Evolutionary conservation across 2,113 vertebrate species (phyloP).

Genomic region (Chinchilla lanigera): DNA sequence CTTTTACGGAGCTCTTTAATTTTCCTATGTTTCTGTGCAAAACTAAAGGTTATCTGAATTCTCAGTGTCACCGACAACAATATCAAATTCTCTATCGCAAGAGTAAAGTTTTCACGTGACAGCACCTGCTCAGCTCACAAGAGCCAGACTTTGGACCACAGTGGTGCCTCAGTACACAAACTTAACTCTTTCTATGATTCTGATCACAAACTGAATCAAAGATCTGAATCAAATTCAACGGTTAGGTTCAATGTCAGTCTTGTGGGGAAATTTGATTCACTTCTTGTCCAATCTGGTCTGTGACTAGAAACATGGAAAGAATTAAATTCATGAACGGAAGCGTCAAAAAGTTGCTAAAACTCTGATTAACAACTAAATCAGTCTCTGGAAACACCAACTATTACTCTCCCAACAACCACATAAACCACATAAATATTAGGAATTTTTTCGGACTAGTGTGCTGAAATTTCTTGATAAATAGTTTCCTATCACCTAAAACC

Average conservation of each 20-base stretch:
- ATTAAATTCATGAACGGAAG: neutral
- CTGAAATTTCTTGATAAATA: slow-evolving; percentile 45
- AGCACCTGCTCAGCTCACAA: slow-evolving; percentile 23
- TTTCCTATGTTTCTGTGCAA: slow-evolving; percentile 32
- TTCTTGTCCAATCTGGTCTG: neutral
- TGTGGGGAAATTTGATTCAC: neutral
- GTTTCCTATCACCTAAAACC: neutral
- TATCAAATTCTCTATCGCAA: neutral
- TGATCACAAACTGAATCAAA: neutral
- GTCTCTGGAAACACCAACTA: neutral
- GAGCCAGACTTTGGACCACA: neutral
- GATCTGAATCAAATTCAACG: neutral
- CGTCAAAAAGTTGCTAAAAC: slow-evolving; percentile 34
- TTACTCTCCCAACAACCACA: slow-evolving; percentile 18
- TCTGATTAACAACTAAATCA: neutral
- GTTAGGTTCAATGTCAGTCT: neutral
- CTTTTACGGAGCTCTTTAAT: neutral
- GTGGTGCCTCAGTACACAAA: neutral
- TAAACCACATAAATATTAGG: neutral
- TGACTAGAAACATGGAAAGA: neutral
- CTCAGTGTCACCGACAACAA: neutral
- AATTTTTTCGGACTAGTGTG: neutral
- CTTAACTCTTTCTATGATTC: neutral
- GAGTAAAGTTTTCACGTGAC: neutral
- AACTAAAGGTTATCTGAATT: neutral